Evolutionary conservation across 2,888 invertebrate genomes (phyloP), one percentile per base, ranked within the genome.

Genomic region (Scaptomyza caliginosa): DNA sequence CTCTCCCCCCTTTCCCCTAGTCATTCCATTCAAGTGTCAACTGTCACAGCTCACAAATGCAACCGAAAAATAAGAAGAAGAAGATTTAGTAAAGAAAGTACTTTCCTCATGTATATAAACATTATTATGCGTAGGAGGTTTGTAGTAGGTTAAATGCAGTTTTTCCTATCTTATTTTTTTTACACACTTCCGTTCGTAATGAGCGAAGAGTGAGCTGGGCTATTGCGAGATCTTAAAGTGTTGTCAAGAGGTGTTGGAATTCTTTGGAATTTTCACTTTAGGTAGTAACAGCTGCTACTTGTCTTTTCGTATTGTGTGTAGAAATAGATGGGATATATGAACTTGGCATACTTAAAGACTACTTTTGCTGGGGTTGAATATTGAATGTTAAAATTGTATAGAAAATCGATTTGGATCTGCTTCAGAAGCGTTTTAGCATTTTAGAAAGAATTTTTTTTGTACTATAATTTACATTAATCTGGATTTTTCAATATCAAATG

Each of bases 151-250:
- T 32, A 50, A 63, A 24, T 63, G 69, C 28, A 36, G 8, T 46
- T 43, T 40, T 57, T 46, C 74, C 36, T 32, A 28, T 28, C 28
- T 11, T 28, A 30, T 30, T 52, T 51, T 3, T 13, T 57, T 50
- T 34, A 49, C 32, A 50, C 55, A 69, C 71, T 73, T 73, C 73
- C 73, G 70, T 54, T 59, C 26, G 56, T 36, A 65, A 23, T 57
- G 72, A 74, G 64, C 69, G 75, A 69, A 43, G 72, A 74, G 64
- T 74, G 75, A 69, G 48, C 17, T 26, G 51, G 51, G 48, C 39
- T 26, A 17, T 10, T 8, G 1, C 24, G 21, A 21, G 45, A 16
- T 40, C 51, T 32, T 42, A 7, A 30, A 38, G 43, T 63, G 45
- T 56, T 63, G 45, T 56, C 55, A 21, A 34, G 39, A 69, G 60